phyloP scores from a whole-genome alignment of 2,888 invertebrate genomes.

The Rotaria sp. region DNA sequence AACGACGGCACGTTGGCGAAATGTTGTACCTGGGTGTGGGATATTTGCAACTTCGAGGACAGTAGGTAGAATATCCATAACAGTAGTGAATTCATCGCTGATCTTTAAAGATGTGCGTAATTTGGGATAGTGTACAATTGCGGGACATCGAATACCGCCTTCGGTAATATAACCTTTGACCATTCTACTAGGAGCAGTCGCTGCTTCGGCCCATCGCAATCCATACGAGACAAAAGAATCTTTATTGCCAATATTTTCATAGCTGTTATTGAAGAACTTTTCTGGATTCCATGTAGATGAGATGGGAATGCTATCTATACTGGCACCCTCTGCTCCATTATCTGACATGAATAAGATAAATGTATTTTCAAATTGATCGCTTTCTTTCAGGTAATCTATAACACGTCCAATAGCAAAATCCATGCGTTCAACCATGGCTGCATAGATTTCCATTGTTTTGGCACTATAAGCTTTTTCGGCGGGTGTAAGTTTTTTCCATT shows the following conservation, averaged over 20 bases:
- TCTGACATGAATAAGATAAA: constrained; percentile 10
- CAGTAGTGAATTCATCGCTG: neutral
- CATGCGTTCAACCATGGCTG: constrained; percentile 1
- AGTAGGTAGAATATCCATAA: constrained; percentile 22
- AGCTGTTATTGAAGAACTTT: neutral
- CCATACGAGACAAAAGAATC: neutral
- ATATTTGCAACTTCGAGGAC: neutral
- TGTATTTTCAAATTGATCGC: neutral
- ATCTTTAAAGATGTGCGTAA: neutral
- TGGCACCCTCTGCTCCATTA: neutral
- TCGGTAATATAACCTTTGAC: neutral
- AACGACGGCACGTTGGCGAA: neutral
- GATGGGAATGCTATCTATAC: neutral
- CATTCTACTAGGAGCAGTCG: constrained; percentile 13
- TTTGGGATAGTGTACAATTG: constrained; percentile 8
- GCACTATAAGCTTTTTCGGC: neutral
- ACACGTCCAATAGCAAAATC: constrained; percentile 14
- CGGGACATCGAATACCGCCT: neutral
- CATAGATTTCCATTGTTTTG: constrained; percentile 14
- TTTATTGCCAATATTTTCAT: constrained; percentile 2
- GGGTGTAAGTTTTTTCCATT: neutral
- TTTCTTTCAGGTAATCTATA: constrained; percentile 8
- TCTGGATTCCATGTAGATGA: neutral
- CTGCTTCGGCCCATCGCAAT: neutral
- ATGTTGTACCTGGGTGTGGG: neutral